Evolutionary conservation across 2,113 vertebrate species (phyloP).

Genomic region (Pithys albifrons): DNA sequence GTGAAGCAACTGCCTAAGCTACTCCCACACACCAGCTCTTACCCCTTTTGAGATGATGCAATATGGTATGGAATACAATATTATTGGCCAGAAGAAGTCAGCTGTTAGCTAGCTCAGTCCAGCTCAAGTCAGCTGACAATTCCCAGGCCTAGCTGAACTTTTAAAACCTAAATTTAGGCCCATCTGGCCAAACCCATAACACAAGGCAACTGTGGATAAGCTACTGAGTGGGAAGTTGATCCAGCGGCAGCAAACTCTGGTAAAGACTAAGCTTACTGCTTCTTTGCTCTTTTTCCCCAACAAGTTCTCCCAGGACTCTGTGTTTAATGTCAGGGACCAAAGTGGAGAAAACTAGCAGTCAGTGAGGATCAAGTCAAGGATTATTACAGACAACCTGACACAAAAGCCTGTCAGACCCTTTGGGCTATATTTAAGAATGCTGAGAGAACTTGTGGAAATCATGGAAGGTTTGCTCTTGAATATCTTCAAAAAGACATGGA

Average conservation of each 20-base stretch:
- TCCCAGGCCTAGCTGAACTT: too few species aligned
- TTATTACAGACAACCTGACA: not conserved
- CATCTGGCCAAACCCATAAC: too few species aligned
- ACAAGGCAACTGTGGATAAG: not conserved
- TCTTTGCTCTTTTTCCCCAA: not conserved
- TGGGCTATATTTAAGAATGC: not conserved
- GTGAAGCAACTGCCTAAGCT: too few species aligned
- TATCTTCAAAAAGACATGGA: not conserved
- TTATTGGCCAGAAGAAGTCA: too few species aligned
- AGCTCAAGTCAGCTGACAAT: too few species aligned
- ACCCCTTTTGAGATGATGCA: too few species aligned
- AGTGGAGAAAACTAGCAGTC: not conserved
- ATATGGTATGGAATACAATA: too few species aligned
- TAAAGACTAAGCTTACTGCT: not conserved
- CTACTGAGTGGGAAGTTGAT: not conserved
- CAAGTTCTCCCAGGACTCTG: not conserved
- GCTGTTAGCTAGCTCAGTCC: too few species aligned
- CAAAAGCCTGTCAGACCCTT: not conserved
- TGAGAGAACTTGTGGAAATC: not conserved
- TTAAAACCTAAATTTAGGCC: too few species aligned
- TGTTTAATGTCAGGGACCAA: not conserved
- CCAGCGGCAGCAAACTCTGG: not conserved
- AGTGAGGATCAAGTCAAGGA: not conserved
- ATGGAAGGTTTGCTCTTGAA: not conserved
- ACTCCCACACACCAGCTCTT: too few species aligned